Percentiles rank a stretch among this genome's conserved stretches.
Conservation (phyloP, 2,113 vertebrate species). For the Tachysurus fulvidraco region DNA sequence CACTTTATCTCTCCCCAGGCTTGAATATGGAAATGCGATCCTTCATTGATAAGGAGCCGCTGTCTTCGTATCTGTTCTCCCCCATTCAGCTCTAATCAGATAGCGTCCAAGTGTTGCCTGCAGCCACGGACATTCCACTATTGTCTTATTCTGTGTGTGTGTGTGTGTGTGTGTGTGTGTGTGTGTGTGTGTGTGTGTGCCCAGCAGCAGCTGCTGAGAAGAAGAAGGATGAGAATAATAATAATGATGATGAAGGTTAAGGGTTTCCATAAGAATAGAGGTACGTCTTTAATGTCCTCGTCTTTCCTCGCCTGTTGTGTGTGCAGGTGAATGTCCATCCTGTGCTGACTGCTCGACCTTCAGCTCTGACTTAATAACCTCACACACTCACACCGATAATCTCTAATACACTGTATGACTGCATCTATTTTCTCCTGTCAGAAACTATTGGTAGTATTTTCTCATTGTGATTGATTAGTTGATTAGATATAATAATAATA, state of each 20-base stretch:
- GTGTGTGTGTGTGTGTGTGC: constrained; percentile 35
- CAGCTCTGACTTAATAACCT: constrained; percentile 21
- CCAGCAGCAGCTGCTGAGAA: constrained; percentile 10
- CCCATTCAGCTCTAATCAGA: constrained; percentile 78
- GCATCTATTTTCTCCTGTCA: background rate
- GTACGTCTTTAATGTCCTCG: background rate
- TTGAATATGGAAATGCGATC: constrained; percentile 99
- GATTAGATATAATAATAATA: too few species aligned
- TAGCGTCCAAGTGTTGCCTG: constrained; percentile 70
- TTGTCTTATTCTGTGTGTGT: constrained; percentile 49
- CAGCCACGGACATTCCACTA: constrained; percentile 46
- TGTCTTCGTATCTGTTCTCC: constrained; percentile 86
- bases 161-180: constrained; percentile 36
- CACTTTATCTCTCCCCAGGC: constrained; percentile 84
- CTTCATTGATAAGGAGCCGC: constrained; percentile 90
- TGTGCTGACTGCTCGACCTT: constrained; percentile 39
- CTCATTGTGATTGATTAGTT: too few species aligned
- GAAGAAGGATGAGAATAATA: constrained; percentile 32
- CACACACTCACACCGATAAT: constrained; percentile 31
- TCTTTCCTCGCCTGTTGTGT: constrained; percentile 45
- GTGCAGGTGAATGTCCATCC: constrained; percentile 41
- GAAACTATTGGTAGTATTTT: background rate
- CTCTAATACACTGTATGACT: constrained; percentile 9
- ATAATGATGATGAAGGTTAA: constrained; percentile 46
- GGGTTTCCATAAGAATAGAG: constrained; percentile 7